Evolutionary conservation across 1,140 invertebrate genomes (phyloP), one percentile per base, ranked within the genome.

Genomic region (Ceratoteleas bidentatus): DNA sequence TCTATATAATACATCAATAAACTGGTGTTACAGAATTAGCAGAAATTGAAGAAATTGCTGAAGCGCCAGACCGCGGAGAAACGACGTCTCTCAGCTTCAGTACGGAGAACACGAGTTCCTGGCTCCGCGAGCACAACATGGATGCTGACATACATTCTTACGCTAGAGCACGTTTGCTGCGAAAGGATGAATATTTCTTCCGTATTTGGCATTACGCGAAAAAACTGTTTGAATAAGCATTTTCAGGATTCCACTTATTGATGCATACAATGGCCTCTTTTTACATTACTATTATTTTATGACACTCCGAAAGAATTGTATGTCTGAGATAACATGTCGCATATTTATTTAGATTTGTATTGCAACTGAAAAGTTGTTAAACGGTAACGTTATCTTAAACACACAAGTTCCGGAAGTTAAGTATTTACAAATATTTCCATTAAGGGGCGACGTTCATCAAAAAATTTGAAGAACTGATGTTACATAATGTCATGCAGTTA

Each of bases 171-270:
- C 95, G 95, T 58, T 92, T 98, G 13, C 92, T 97, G 8, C 93
- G 96, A 74, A 94, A 95, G 85, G 96, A 97, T 87, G 97, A 98
- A 92, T 98, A 98, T 92, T 98, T 98, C 94, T 98, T 98, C 94
- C 94, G 96, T 75, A 96, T 98, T 90, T 97, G 96, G 96, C 95
- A 95, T 90, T 96, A 96, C 85, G 95, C 96, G 58, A 95, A 95
- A 83, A 94, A 96, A 89, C 92, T 97, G 43, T 97, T 97, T 90
- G 94, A 96, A 91, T 95, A 94, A 93, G 88, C 88, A 89, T 90
- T 88, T 89, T 61, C 69, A 85, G 50, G 53, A 76, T 75, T 84
- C 52, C 76, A 78, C 50, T 50, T 56, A 65, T 57, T 14, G 66
- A 73, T 68, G 61, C 50, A 78, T 61, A 43, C 2, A 40, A 49